Conservation (phyloP, 2,113 vertebrate species). For the Rhadina sibilatrix region DNA sequence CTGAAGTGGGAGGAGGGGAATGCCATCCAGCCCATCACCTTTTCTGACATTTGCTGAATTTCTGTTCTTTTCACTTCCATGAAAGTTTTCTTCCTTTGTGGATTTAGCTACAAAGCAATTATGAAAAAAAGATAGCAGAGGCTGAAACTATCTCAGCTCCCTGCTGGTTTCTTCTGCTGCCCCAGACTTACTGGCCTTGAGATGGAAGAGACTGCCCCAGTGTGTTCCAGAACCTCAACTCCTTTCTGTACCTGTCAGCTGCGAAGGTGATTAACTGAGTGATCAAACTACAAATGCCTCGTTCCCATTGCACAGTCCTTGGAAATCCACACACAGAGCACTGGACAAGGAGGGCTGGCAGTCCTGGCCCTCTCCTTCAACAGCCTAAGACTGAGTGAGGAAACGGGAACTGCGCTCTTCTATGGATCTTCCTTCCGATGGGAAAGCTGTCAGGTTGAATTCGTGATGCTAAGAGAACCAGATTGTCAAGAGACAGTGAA, state of each 20-base stretch:
- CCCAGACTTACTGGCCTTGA: neutral
- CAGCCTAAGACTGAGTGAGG: neutral
- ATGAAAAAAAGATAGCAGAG: neutral
- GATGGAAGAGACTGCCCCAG: neutral
- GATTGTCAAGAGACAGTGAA: neutral
- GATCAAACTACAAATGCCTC: neutral
- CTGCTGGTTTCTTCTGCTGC: neutral
- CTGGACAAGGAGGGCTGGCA: neutral
- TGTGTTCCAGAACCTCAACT: neutral
- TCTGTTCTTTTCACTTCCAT: neutral
- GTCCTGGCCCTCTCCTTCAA: neutral
- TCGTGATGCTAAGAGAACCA: neutral
- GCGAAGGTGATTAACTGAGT: neutral
- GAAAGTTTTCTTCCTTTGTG: neutral
- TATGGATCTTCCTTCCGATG: neutral
- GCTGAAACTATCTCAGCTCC: neutral
- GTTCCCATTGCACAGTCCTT: neutral
- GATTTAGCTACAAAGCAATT: neutral
- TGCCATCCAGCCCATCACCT: neutral
- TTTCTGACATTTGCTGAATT: neutral
- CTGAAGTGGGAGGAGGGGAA: neutral
- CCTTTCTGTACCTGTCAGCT: neutral
- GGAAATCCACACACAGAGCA: neutral
- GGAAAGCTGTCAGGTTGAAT: neutral
- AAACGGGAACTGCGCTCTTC: neutral